Evolutionary conservation across 64 coral and sea anemone species (phyloP), one percentile per base, ranked within the genome.

Genomic region (Anthopleura sola): DNA sequence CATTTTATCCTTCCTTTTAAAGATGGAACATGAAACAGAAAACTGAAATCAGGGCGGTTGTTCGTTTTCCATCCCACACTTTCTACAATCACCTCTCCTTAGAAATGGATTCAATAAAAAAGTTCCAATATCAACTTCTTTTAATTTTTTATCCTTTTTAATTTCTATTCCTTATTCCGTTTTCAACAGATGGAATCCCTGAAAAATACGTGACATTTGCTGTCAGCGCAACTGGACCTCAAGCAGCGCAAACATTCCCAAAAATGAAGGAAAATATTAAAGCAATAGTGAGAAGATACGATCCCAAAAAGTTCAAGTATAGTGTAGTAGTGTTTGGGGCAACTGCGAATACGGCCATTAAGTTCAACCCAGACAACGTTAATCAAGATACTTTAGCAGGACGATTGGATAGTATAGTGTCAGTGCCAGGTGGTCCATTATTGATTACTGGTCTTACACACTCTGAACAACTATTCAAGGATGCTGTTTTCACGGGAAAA

Each of bases 121-220:
- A 44, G 40, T n/a, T n/a, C n/a, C n/a, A n/a, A 44, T 44, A 44
- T 44, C 0, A 3, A 44, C 40, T 3, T 6, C 40, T 44, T 44
- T 44, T 0, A 3, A 44, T 6, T 44, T 44, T 44, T 8, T 53
- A 13, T 53, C 6, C 11, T 53, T 53, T 12, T 53, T 53, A 53
- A 12, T 12, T 44, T 44, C 10, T 48, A 13, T 10, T 48, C 47
- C 17, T 79, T 15, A 48, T 44, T 79, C 36, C 11, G 7, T 53
- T 37, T 37, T 79, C 19, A 79, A 53, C 50, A 83, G 82, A 83
- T 57, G 82, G 82, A 33, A 53, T 83, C 13, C 82, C 82, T 20
- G 82, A 83, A 31, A 53, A 47, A 11, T 54, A 54, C 34, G 55
- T 83, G 3, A 83, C 82, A 36, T 83, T 83, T 83, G 28, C 50